Conservation (phyloP, 2,888 invertebrate species). For the Seira sanloemensis region DNA sequence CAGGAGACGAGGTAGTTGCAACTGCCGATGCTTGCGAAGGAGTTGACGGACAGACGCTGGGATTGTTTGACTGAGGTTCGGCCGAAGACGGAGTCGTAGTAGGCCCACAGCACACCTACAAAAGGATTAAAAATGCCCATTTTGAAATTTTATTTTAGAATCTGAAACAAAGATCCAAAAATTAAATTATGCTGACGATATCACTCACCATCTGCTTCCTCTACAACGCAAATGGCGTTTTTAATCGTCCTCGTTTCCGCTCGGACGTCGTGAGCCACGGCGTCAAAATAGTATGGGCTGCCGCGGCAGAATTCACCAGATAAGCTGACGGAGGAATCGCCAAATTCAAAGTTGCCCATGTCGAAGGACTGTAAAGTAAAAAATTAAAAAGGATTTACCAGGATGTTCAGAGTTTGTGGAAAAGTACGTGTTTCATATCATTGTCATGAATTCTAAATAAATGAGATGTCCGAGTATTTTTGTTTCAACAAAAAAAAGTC, state of each 20-base stretch:
- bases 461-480: no score
- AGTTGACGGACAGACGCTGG: conserved; percentile 47
- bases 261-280: not conserved
- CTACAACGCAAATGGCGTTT: conserved; percentile 37
- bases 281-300: conserved; percentile 16
- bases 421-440: no score
- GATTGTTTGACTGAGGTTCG: conserved; percentile 20
- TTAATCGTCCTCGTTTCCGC: not conserved
- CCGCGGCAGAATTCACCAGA: conserved; percentile 28
- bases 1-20: conserved; percentile 50
- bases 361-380: conserved; percentile 17
- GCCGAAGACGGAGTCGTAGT: not conserved
- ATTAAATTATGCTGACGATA: no score
- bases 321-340: not conserved
- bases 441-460: no score
- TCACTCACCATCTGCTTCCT: conserved; percentile 40
- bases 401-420: no score
- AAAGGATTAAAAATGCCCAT: not conserved
- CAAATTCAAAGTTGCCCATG: conserved; percentile 36
- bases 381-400: no score
- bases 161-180: not conserved
- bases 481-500: no score
- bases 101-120: conserved; percentile 5
- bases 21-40: conserved; percentile 37
- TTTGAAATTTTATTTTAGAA: no score